These are phyloP conservation scores for Epinephelus moara DNA, from an alignment of 2,113 vertebrate genomes.

Conservation along the genomic window DNA sequence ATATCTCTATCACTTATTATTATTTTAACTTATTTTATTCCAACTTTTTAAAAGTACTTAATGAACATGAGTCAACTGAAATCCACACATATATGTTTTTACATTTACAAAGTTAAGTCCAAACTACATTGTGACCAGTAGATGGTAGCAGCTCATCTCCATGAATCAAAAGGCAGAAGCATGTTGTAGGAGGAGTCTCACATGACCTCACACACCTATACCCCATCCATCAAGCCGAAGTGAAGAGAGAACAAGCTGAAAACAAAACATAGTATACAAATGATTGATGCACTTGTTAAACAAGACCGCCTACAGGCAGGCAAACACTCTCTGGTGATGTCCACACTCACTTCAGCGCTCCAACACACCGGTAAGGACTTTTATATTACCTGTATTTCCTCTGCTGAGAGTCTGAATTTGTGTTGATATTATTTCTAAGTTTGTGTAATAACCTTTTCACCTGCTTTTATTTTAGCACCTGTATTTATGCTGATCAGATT, in stretches of 20 bases:
- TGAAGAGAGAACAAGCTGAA: neutral
- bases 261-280: neutral
- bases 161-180: neutral
- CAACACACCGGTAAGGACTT: slow-evolving; percentile 12
- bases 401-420: neutral
- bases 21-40: no score
- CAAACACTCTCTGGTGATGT: no score
- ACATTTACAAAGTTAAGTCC: neutral
- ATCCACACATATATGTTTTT: neutral
- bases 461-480: neutral
- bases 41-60: neutral
- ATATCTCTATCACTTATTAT: no score
- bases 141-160: slow-evolving; percentile 13
- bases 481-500: neutral
- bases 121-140: neutral
- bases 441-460: neutral
- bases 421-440: neutral
- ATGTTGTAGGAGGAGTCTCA: neutral
- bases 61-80: neutral
- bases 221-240: neutral
- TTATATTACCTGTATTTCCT: neutral
- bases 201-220: neutral
- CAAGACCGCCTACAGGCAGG: neutral
- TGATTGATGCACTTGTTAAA: neutral
- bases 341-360: neutral